These are phyloP conservation scores for Lasioglossum marginatum DNA, from an alignment of 2,888 invertebrate species.

Conservation along the genomic window DNA sequence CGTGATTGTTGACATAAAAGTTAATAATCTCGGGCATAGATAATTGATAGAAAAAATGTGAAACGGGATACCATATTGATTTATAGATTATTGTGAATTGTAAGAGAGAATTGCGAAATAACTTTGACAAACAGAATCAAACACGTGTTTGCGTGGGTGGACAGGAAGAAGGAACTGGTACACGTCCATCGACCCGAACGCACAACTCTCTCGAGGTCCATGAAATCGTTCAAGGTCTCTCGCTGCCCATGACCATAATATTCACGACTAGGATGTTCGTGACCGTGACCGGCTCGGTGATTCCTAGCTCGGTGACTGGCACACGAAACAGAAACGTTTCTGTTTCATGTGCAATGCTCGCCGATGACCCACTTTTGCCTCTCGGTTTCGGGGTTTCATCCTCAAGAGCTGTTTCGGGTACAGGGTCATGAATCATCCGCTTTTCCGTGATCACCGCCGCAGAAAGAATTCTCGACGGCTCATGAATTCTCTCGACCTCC, in stretches of 20 bases:
- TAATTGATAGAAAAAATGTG: background rate
- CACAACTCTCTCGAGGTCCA: constrained; percentile 17
- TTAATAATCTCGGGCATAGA: background rate
- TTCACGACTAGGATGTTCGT: constrained; percentile 58
- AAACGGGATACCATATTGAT: background rate
- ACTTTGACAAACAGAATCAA: background rate
- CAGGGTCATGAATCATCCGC: constrained; percentile 54
- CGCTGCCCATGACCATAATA: constrained; percentile 34
- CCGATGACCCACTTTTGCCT: constrained; percentile 73
- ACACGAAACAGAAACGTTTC: constrained; percentile 53
- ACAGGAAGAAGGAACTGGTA: constrained; percentile 23
- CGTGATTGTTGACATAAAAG: background rate
- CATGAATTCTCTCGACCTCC: constrained; percentile 31
- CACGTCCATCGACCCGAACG: constrained; percentile 30
- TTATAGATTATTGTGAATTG: background rate
- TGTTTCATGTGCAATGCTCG: constrained; percentile 51
- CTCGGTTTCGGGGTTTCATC: constrained; percentile 56
- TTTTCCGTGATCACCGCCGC: constrained; percentile 37
- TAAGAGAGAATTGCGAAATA: background rate
- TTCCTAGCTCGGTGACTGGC: constrained; percentile 69
- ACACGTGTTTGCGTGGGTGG: constrained; percentile 24
- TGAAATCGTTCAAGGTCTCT: constrained; percentile 50
- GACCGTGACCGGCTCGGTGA: constrained; percentile 65
- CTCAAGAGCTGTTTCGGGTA: constrained; percentile 61
- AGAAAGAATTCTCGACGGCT: constrained; percentile 16